Base-by-base conservation (phyloP, 2,797 vertebrate genomes). In the Rhinatrema bivittatum region DNA sequence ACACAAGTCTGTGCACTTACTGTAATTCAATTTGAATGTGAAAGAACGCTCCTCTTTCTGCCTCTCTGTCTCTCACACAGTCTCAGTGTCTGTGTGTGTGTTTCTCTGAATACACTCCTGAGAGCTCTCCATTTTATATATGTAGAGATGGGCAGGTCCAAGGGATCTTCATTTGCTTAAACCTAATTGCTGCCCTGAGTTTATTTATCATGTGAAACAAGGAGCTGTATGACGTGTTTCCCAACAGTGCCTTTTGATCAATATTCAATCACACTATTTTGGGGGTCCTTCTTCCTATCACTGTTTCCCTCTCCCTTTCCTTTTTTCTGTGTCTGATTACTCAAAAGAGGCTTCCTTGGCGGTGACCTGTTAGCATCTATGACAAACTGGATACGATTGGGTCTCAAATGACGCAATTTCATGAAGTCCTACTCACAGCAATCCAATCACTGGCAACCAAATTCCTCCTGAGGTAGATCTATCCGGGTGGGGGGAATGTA, bases 51-150 rank as follows among this genome's bases (percentile, higher is more conserved):
- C 39, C 34, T 39, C 48, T 29, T 53, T 35, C 46, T 14, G 26
- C 35, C 12, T 29, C 5, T 38, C 5, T 38, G 28, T 5, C 12
- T 31, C 24, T 27, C 39, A 28, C 25, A n/a, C 31, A 40, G 38
- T 32, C 11, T n/a, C 26, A 40, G 38, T 32, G 28, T 17, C 12
- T 36, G 22, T 25, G 7, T 21, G 27, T 42, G 33, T 18, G 22
- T 10, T 20, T 16, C 23, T 17, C 31, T 61, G 27, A 25, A 55
- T 41, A 29, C 46, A 10, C 9, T 38, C 5, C 22, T 9, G 13
- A 12, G 48, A 32, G 37, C 58, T 66, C 61, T 62, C 16, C 46
- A 9, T 53, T 72, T 86, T 86, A 78, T 89, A 88, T 72, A 81
- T 60, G 57, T 19, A 55, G 32, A 32, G 59, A 62, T 36, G 60